These are phyloP conservation scores for Andrena bicolor DNA, from an alignment of 2,888 invertebrate genomes.

Conservation along the genomic window DNA sequence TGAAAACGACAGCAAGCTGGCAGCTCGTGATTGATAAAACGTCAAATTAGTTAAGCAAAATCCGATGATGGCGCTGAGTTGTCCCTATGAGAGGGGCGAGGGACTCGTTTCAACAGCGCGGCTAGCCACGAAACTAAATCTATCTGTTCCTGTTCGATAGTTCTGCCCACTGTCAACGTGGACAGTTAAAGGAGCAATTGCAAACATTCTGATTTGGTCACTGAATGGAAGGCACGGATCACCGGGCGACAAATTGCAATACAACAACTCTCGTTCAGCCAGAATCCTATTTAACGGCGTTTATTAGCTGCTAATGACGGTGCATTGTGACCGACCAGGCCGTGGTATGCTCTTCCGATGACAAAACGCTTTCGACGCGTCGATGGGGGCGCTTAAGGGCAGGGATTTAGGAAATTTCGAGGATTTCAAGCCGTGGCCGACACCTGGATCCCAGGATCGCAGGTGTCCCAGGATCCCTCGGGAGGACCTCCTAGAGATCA, in stretches of 20 bases:
- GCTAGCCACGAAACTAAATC: no score
- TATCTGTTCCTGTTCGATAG: no score
- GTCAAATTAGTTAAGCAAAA: constrained; percentile 80
- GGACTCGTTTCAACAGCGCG: not conserved
- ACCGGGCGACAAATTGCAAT: not conserved
- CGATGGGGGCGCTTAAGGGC: constrained; percentile 40
- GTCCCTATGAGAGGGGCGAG: not conserved
- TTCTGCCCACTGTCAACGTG: no score
- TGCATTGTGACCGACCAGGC: constrained; percentile 32
- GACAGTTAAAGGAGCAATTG: no score
- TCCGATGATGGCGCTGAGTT: constrained; percentile 65
- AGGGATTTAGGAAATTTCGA: constrained; percentile 50
- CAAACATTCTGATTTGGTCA: not conserved
- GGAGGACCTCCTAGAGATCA: constrained; percentile 63
- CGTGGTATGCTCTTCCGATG: constrained; percentile 38
- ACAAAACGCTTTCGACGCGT: constrained; percentile 45
- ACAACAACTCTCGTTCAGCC: not conserved
- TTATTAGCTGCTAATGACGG: constrained; percentile 49
- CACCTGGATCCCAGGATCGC: constrained; percentile 71
- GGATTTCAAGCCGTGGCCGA: constrained; percentile 51
- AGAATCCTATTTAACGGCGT: constrained; percentile 42
- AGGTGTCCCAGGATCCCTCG: constrained; percentile 62
- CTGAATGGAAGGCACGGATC: not conserved
- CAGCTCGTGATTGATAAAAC: constrained; percentile 83
- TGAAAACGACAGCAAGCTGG: constrained; percentile 64